Conservation (phyloP, 2,888 invertebrate species). For the Ectropis crepuscularia region DNA sequence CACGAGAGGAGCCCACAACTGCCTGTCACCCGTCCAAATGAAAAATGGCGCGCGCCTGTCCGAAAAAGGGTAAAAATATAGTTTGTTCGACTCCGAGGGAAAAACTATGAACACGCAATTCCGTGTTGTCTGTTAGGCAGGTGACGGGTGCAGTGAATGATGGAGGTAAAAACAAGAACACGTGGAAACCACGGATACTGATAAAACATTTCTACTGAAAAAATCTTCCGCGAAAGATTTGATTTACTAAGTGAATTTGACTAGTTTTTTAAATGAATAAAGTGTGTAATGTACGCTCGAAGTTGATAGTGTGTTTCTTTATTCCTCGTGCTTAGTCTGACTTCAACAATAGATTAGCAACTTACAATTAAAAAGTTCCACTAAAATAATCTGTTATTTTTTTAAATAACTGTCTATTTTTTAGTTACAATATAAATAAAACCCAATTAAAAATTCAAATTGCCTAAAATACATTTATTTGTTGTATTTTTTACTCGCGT, state of each 20-base stretch:
- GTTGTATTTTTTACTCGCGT: too few species aligned
- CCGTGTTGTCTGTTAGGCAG: slow-evolving; percentile 26
- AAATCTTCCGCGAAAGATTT: not conserved
- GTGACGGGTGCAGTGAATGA: slow-evolving; percentile 27
- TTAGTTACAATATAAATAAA: too few species aligned
- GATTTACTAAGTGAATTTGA: not conserved
- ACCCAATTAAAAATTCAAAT: too few species aligned
- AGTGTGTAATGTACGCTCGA: too few species aligned
- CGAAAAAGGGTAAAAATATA: slow-evolving; percentile 29
- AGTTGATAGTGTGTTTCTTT: too few species aligned
- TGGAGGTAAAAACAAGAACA: slow-evolving; percentile 25
- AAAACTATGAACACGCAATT: slow-evolving; percentile 19
- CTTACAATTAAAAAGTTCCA: too few species aligned
- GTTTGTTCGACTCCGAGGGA: slow-evolving; percentile 22
- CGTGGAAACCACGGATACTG: slow-evolving; percentile 3
- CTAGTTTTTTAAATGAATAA: too few species aligned
- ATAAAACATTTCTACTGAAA: not conserved
- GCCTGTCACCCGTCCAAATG: slow-evolving; percentile 19
- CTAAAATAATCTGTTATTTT: too few species aligned
- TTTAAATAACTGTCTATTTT: too few species aligned
- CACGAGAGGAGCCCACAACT: not conserved
- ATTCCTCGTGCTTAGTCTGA: too few species aligned
- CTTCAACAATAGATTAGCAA: too few species aligned
- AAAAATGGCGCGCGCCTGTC: slow-evolving; percentile 19
- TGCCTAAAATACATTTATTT: too few species aligned